phyloP scores from a whole-genome alignment of 2,888 invertebrate genomes.

The Lithodes maja region DNA sequence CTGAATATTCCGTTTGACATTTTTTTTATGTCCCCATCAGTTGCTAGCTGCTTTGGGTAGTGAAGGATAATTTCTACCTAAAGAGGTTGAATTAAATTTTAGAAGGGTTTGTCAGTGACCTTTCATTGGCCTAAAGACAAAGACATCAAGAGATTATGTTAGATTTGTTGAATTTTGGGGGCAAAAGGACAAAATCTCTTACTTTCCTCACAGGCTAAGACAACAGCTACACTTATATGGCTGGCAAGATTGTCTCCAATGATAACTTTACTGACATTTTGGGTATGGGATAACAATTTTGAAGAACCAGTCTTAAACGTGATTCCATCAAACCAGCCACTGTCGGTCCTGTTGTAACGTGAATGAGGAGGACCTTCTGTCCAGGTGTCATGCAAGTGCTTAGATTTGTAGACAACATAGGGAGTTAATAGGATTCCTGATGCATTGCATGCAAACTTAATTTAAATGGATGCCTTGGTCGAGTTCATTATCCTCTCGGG shows the following conservation, averaged over 20 bases:
- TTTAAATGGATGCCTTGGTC: constrained; percentile 73
- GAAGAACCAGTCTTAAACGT: constrained; percentile 73
- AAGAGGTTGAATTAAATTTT: no score
- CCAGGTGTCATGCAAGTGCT: constrained; percentile 72
- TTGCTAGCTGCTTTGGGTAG: no score
- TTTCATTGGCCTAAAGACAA: no score
- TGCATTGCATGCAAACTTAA: constrained; percentile 73
- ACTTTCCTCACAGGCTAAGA: constrained; percentile 73
- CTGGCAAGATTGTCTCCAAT: constrained; percentile 74
- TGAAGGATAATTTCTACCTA: no score
- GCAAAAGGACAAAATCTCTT: constrained; percentile 74
- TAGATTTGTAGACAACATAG: constrained; percentile 2
- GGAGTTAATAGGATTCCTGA: no score
- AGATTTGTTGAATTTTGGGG: constrained; percentile 70
- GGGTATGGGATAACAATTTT: constrained; percentile 72
- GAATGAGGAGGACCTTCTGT: constrained; percentile 73
- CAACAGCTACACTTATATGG: constrained; percentile 72
- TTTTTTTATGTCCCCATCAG: no score
- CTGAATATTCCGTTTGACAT: no score
- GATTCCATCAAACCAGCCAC: constrained; percentile 73
- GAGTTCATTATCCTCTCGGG: no score
- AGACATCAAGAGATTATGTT: no score
- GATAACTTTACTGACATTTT: constrained; percentile 70
- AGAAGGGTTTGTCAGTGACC: no score
- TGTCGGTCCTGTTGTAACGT: constrained; percentile 74